A percentile compares a stretch with the other conserved stretches of the same genome.
phyloP scores from a whole-genome alignment of 2,888 invertebrate genomes.

The Rambutsinella grinnellia region DNA sequence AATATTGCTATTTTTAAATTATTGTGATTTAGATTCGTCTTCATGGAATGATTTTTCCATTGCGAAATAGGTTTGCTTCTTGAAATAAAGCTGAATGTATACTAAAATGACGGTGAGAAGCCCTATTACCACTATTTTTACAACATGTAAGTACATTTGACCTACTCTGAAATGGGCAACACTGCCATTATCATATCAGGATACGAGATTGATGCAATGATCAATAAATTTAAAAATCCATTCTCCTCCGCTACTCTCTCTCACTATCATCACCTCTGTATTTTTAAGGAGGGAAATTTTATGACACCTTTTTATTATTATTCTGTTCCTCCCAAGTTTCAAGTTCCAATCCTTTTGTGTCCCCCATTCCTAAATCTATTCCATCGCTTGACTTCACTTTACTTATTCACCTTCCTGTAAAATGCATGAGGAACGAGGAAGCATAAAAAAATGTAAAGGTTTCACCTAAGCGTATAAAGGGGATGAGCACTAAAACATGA shows the following conservation, averaged over 20 bases:
- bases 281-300: neutral
- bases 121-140: too few relatives aligned
- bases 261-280: neutral
- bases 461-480: neutral
- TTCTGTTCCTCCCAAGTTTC: neutral
- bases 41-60: too few relatives aligned
- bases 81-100: too few relatives aligned
- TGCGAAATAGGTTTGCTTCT: too few relatives aligned
- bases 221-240: neutral
- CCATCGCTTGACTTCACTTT: neutral
- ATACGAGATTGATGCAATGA: neutral
- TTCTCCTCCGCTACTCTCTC: neutral
- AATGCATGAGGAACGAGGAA: neutral
- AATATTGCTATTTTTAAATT: too few relatives aligned
- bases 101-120: too few relatives aligned
- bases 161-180: too few relatives aligned
- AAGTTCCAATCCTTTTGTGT: neutral
- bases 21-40: too few relatives aligned
- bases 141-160: too few relatives aligned
- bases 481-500: neutral
- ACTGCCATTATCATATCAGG: too few relatives aligned
- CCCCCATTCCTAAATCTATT: neutral
- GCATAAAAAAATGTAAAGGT: neutral
- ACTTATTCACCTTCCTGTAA: slow-evolving; percentile 15
- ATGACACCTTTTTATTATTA: neutral